These are phyloP conservation scores for Pseudolaguvia tuberculata DNA, from an alignment of 2,113 vertebrate genomes.

Conservation along the genomic window DNA sequence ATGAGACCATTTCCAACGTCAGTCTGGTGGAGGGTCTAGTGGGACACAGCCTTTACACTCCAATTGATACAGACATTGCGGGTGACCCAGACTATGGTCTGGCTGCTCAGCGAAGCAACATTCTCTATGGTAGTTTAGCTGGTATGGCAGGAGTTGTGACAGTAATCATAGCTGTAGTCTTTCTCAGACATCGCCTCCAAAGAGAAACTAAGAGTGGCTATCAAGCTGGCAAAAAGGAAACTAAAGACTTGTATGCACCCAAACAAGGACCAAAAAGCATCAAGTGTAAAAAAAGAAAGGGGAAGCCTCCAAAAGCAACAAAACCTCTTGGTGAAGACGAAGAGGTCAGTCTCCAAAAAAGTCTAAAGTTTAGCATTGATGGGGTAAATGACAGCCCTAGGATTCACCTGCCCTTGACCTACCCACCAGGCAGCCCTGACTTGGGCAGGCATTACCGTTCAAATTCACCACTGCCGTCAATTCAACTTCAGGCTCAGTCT, in stretches of 20 bases:
- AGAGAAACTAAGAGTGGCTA: slow-evolving; percentile 96
- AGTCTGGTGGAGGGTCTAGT: slow-evolving; percentile 88
- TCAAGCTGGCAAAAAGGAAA: slow-evolving; percentile 97
- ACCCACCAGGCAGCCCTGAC: slow-evolving; percentile 92
- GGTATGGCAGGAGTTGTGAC: slow-evolving; percentile 91
- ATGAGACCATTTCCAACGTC: slow-evolving; percentile 90
- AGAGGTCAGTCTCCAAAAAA: slow-evolving; percentile 90
- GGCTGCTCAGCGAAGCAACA: slow-evolving; percentile 89
- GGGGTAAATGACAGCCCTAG: slow-evolving; percentile 91
- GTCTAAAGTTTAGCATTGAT: slow-evolving; percentile 93
- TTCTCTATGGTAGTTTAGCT: slow-evolving; percentile 90
- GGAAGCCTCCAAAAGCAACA: slow-evolving; percentile 83
- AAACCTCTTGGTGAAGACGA: slow-evolving; percentile 83
- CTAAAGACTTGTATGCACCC: slow-evolving; percentile 93
- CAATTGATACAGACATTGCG: slow-evolving; percentile 91
- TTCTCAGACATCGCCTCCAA: slow-evolving; percentile 89
- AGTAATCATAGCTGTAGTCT: slow-evolving; percentile 84
- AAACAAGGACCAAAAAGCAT: slow-evolving; percentile 85
- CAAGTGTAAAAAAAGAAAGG: slow-evolving; percentile 91
- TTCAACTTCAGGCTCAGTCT: slow-evolving; percentile 96
- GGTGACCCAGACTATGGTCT: slow-evolving; percentile 91
- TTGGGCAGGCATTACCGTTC: slow-evolving; percentile 96
- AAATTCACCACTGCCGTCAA: slow-evolving; percentile 94
- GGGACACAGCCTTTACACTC: slow-evolving; percentile 93
- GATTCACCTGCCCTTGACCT: slow-evolving; percentile 96